Base-by-base conservation (phyloP, 1,140 invertebrate species). In the Drosophila littoralis region DNA sequence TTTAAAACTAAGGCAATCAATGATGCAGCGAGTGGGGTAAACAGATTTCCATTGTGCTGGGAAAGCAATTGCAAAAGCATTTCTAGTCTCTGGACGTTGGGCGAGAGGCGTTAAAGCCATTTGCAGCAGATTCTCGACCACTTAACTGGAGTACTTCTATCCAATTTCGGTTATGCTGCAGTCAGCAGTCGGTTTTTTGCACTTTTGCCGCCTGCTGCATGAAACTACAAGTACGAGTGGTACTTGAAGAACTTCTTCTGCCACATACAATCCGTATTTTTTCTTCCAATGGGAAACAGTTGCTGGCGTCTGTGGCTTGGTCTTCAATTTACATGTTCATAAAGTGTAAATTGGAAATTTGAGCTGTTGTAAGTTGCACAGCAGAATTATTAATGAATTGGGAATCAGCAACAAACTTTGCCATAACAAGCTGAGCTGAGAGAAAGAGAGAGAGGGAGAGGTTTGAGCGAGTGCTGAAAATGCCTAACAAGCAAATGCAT, bases 261-360 rank as follows among this genome's bases (percentile, higher is more conserved):
- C 35, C 35, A 22, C 42, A 55, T 17, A 28, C 42, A 13, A n/a
- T 33, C 1, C 22, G 13, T 7, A 42, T 33, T 51, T 59, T 52
- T 43, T 58, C 17, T 55, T 45, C 48, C 7, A 6, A 61, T 38
- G 52, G 9, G 17, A 70, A 70, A 54, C 32, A 50, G 40, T 57
- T 54, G 46, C n/a, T 58, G 65, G 43, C 35, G 42, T 64, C 50
- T 71, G 38, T 61, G 59, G 48, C 32, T 10, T 55, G 54, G 32
- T 70, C 61, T 71, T 76, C 74, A 76, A 76, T 76, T 76, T 72
- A 43, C 61, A 73, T 73, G 69, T 77, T 77, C 69, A 72, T 71
- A 67, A 77, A 77, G 74, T 77, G 74, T 73, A 77, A 77, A 77
- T 77, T 77, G 68, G 61, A 77, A 61, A 72, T 73, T 73, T 77